Base-by-base conservation (phyloP, 2,797 vertebrate species). In the Pitangus sulphuratus region DNA sequence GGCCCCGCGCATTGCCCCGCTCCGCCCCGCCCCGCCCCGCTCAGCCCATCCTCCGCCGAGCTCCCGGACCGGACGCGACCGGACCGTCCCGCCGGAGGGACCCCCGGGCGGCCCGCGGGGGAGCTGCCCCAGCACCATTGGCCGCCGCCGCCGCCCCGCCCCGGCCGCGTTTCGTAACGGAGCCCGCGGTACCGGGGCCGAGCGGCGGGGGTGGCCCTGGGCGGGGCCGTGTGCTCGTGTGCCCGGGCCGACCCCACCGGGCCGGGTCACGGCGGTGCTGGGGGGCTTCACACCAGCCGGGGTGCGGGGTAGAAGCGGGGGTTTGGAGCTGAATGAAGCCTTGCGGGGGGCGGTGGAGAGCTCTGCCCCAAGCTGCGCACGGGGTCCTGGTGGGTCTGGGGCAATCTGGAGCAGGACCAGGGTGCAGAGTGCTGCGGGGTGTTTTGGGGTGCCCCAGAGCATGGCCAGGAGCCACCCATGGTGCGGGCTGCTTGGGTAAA, bases 121-220 rank as follows among this genome's bases (percentile, higher is more conserved):
- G 39, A 31, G 77, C 50, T 45, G 24, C 45, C 33, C 71, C 30
- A n/a, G 58, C 72, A 6, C 91, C 88, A 91, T 84, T 89, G 91
- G 89, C 91, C 13, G 64, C 71, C 44, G 64, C 71, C 39, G 10
- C 85, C 86, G 87, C 66, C 71, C 88, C 88, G 79, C 89, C 86
- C 65, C 86, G 74, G 31, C 65, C 47, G 90, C 87, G 87, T 94
- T 95, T 94, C 87, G 87, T 95, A 95, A 94, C 87, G 68, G 75
- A 85, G 89, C 71, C 70, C 70, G 33, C 79, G 60, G 83, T 2
- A 44, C 64, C 40, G 57, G 47, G 51, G 40, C 8, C 47, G 53
- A 13, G 24, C 31, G 24, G 50, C 8, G 9, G 25, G 54, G 25
- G 33, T 8, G 12, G 51, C 9, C 5, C 15, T 15, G n/a, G 26